These are phyloP conservation scores for Eupithecia exiguata DNA, from an alignment of 2,888 invertebrate species.

Conservation along the genomic window DNA sequence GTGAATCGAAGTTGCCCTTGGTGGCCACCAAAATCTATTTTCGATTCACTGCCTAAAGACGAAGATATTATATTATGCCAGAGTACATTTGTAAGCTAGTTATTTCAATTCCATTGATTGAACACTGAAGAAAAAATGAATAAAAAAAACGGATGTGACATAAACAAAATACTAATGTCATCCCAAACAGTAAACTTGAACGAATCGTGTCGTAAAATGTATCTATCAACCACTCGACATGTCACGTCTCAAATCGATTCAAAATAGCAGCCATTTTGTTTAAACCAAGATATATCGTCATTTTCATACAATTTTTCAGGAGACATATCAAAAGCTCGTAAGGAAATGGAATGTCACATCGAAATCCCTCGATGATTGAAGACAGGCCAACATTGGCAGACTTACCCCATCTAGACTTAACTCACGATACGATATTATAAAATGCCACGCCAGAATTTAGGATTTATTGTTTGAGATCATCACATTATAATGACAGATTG, in stretches of 20 bases:
- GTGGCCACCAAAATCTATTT: too few relatives aligned
- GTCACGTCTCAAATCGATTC: neutral
- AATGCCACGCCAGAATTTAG: too few relatives aligned
- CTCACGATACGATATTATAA: neutral
- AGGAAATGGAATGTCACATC: constrained; percentile 65
- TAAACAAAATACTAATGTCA: neutral
- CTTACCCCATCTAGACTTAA: neutral
- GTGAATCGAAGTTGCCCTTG: too few relatives aligned
- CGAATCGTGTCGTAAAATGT: neutral
- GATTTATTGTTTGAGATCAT: too few relatives aligned
- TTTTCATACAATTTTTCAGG: constrained; percentile 20
- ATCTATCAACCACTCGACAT: neutral
- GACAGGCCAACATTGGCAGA: constrained; percentile 55
- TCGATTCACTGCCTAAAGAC: too few relatives aligned
- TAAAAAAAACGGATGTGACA: too few relatives aligned
- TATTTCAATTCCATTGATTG: too few relatives aligned
- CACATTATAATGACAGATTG: too few relatives aligned
- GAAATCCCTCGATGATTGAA: constrained; percentile 66
- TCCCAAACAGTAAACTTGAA: neutral
- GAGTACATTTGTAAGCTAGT: too few relatives aligned
- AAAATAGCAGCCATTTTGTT: neutral
- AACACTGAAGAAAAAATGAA: too few relatives aligned
- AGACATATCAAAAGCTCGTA: constrained; percentile 31
- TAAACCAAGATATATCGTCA: constrained; percentile 11
- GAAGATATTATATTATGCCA: too few relatives aligned